Evolutionary conservation across 2,797 vertebrate species (phyloP).

Genomic region (Thunnus albacares): DNA sequence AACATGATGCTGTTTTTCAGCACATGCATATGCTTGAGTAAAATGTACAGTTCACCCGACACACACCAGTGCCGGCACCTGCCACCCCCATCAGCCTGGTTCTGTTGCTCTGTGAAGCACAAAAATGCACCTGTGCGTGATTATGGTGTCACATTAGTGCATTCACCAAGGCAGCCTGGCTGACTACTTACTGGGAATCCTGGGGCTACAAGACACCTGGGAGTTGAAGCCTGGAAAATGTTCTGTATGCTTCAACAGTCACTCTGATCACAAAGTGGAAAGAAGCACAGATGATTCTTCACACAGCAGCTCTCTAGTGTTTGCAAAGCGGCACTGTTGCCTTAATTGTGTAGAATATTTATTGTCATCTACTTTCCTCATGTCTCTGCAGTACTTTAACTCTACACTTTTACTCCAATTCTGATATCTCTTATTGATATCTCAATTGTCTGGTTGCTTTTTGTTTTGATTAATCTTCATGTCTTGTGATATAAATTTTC

Average conservation of each 20-base stretch:
- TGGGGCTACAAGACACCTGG: conserved; percentile 76
- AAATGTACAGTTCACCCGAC: conserved; percentile 31
- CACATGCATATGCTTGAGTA: neutral
- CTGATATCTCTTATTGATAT: neutral
- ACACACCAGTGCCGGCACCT: conserved; percentile 54
- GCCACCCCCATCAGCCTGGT: conserved; percentile 50
- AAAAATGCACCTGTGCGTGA: conserved; percentile 79
- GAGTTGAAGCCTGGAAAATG: conserved; percentile 72
- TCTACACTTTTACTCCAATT: neutral
- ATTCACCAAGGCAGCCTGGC: conserved; percentile 70
- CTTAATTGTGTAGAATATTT: conserved; percentile 6
- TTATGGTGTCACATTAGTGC: conserved; percentile 82
- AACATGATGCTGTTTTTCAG: conserved; percentile 1
- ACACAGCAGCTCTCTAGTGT: conserved; percentile 48
- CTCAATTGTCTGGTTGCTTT: neutral
- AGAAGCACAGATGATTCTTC: conserved; percentile 67
- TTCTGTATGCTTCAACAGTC: conserved; percentile 72
- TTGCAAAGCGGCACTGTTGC: conserved; percentile 32
- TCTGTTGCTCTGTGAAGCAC: conserved; percentile 73
- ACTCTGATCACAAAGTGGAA: conserved; percentile 74
- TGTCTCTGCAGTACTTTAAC: neutral
- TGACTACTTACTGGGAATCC: conserved; percentile 71
- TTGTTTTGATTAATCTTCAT: neutral
- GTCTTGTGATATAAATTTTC: neutral
- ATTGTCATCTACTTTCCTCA: neutral